A percentile compares a stretch with the other conserved stretches of the same genome.
Conservation (phyloP, 1,140 invertebrate genomes). For the Drosophila sp. region DNA sequence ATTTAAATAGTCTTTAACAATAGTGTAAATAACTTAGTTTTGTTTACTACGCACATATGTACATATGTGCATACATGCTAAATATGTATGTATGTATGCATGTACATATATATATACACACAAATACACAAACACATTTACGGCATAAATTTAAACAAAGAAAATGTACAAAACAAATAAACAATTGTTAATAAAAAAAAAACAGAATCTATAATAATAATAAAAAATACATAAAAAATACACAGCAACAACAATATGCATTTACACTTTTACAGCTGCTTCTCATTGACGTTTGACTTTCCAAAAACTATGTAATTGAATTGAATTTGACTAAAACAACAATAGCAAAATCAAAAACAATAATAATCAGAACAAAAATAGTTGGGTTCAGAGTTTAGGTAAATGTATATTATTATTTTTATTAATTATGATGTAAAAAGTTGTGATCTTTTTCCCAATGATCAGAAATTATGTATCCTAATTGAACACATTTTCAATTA, state of each 20-base stretch:
- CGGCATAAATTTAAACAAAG: slow-evolving; percentile 72
- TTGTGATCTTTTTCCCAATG: slow-evolving; percentile 6
- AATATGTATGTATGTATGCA: slow-evolving; percentile 34
- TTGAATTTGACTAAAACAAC: slow-evolving; percentile 1
- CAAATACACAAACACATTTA: slow-evolving; percentile 59
- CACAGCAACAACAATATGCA: slow-evolving; percentile 40
- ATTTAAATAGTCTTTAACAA: slow-evolving; percentile 72
- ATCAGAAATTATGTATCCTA: neutral
- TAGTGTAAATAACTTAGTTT: slow-evolving; percentile 81
- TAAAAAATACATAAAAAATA: slow-evolving; percentile 47
- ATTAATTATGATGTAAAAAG: slow-evolving; percentile 1
- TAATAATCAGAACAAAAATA: neutral
- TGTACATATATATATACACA: slow-evolving; percentile 46
- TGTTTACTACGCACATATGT: slow-evolving; percentile 73
- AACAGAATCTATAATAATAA: slow-evolving; percentile 57
- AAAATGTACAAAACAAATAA: slow-evolving; percentile 73
- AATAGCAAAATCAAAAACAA: slow-evolving; percentile 7
- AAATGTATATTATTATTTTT: neutral
- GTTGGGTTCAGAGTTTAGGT: neutral
- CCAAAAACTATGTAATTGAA: slow-evolving; percentile 6
- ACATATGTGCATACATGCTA: slow-evolving; percentile 38
- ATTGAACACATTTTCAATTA: slow-evolving; percentile 18
- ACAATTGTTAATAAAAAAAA: slow-evolving; percentile 77
- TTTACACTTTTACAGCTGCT: slow-evolving; percentile 18
- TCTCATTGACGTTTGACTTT: slow-evolving; percentile 4